A percentile compares a stretch with the other conserved stretches of the same genome.
Evolutionary conservation across 2,888 invertebrate species (phyloP).

Genomic region (Tetragnatha montana): DNA sequence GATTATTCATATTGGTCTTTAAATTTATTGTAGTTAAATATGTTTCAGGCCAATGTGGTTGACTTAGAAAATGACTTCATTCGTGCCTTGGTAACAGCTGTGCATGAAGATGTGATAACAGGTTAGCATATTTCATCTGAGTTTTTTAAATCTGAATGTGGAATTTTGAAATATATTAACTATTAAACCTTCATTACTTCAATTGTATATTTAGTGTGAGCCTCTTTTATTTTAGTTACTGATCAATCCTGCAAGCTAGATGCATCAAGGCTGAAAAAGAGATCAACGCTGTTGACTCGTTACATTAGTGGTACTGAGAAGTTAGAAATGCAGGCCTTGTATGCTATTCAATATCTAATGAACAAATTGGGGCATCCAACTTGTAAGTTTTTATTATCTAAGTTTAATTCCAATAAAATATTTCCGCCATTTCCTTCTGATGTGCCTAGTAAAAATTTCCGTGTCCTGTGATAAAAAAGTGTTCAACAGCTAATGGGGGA

Average conservation of each 20-base stretch:
- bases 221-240: constrained; percentile 48
- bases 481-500: background rate
- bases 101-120: constrained; percentile 82
- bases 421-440: too few species aligned
- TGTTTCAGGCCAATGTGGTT: constrained; percentile 82
- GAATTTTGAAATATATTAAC: background rate
- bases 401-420: background rate
- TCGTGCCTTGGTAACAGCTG: constrained; percentile 84
- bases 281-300: constrained; percentile 81
- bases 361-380: constrained; percentile 87
- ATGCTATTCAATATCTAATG: constrained; percentile 88
- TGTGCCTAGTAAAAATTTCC: too few species aligned
- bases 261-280: constrained; percentile 77
- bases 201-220: background rate
- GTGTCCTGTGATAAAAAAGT: background rate
- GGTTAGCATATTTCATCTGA: constrained; percentile 76
- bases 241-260: constrained; percentile 76
- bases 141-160: background rate
- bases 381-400: constrained; percentile 74
- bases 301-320: constrained; percentile 84
- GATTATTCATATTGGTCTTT: background rate
- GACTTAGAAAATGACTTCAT: constrained; percentile 82
- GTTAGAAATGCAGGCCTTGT: constrained; percentile 88
- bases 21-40: constrained; percentile 67
- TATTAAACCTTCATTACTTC: background rate